phyloP scores from a whole-genome alignment of 1,140 invertebrate species.

The Conus ventricosus region DNA sequence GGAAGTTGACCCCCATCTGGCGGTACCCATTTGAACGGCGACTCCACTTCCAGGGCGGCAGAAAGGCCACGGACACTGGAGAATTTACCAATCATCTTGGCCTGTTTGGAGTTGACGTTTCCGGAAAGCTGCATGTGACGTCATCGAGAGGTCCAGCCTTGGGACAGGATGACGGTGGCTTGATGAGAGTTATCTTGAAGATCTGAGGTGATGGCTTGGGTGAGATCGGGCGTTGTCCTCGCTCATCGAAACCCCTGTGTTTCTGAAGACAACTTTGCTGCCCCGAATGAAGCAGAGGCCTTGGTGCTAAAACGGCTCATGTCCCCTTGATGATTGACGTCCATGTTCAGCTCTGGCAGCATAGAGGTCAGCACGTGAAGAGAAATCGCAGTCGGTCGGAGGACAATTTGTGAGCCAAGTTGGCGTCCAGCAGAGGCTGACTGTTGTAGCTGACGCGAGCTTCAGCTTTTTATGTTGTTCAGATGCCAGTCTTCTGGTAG shows the following conservation, averaged over 20 bases:
- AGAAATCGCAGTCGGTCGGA: neutral
- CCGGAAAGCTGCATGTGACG: slow-evolving; percentile 11
- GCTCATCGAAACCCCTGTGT: neutral
- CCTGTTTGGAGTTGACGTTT: neutral
- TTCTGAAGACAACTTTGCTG: neutral
- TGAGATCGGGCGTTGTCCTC: slow-evolving; percentile 4
- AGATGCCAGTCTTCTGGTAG: slow-evolving; percentile 19
- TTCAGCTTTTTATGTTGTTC: slow-evolving; percentile 27
- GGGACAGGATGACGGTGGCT: slow-evolving; percentile 18
- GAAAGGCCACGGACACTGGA: neutral
- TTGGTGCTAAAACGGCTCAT: slow-evolving; percentile 31
- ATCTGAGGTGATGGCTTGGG: neutral
- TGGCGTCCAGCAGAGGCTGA: slow-evolving; percentile 11
- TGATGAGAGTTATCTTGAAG: neutral
- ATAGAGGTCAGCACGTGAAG: neutral
- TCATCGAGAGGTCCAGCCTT: neutral
- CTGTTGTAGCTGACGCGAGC: slow-evolving; percentile 8
- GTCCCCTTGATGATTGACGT: slow-evolving; percentile 38
- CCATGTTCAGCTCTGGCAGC: slow-evolving; percentile 24
- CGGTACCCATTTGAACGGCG: slow-evolving; percentile 19
- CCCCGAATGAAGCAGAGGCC: neutral
- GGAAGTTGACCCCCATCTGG: slow-evolving; percentile 7
- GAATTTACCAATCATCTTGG: slow-evolving; percentile 8
- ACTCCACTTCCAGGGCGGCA: slow-evolving; percentile 1
- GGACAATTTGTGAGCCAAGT: neutral